phyloP scores from a whole-genome alignment of 1,140 invertebrate genomes.

The Aphaenogaster ashmeadi region DNA sequence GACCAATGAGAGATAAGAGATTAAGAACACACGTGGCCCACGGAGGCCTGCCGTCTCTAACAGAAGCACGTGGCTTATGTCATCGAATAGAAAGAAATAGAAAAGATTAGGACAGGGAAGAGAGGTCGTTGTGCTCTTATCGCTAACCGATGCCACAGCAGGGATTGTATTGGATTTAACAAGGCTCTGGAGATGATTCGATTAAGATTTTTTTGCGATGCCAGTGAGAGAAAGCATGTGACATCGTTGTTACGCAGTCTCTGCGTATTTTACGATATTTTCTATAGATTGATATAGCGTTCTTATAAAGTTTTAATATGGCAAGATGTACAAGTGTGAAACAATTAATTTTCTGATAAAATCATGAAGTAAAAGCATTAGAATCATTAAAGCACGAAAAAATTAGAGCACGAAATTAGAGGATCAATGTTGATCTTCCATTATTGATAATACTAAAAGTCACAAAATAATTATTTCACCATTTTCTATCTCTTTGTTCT shows the following conservation, averaged over 20 bases:
- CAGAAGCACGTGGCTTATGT: conserved; percentile 72
- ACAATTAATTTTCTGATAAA: conserved; percentile 8
- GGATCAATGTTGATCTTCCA: neutral
- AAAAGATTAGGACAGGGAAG: conserved; percentile 64
- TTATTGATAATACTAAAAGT: neutral
- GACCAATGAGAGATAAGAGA: conserved; percentile 70
- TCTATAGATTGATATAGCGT: neutral
- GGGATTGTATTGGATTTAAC: conserved; percentile 56
- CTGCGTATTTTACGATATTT: neutral
- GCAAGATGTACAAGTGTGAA: neutral
- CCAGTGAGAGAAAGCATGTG: neutral
- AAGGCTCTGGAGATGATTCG: conserved; percentile 58
- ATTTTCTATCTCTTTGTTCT: conserved; percentile 3
- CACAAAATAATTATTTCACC: neutral
- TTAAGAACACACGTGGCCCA: conserved; percentile 67
- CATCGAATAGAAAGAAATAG: conserved; percentile 71
- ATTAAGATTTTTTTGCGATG: conserved; percentile 53
- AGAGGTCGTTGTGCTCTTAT: conserved; percentile 65
- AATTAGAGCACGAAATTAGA: neutral
- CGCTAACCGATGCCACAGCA: conserved; percentile 50
- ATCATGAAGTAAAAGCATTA: conserved; percentile 1
- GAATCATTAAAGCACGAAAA: neutral
- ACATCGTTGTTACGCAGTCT: neutral
- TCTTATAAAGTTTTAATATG: neutral
- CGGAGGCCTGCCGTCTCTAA: conserved; percentile 36